A percentile compares a stretch with the other conserved stretches of the same genome.
Evolutionary conservation across 2,797 vertebrate species (phyloP).

Genomic region (Heteromormyrus szaboi): DNA sequence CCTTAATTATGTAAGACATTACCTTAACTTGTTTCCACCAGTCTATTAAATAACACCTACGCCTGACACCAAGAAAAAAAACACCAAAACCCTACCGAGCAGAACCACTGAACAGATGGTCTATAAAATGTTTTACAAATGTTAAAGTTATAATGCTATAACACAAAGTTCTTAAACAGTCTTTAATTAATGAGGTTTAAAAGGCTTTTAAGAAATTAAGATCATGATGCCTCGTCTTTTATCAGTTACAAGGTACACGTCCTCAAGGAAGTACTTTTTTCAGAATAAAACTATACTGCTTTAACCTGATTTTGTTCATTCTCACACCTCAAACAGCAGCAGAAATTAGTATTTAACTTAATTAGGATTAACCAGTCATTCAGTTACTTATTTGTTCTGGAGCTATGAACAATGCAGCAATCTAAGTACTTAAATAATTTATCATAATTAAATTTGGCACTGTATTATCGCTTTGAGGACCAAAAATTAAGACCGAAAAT

Average conservation of each 20-base stretch:
- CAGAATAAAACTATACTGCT: background rate
- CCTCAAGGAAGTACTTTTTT: background rate
- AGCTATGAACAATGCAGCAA: constrained; percentile 9
- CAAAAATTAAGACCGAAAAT: constrained; percentile 6
- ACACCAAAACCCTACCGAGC: background rate
- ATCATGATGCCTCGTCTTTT: background rate
- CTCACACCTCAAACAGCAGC: constrained; percentile 5
- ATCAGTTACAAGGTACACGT: background rate
- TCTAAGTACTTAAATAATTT: constrained; percentile 15
- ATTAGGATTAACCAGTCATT: constrained; percentile 13
- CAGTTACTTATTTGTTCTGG: constrained; percentile 12
- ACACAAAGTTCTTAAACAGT: background rate
- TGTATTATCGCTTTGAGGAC: background rate
- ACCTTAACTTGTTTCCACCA: background rate
- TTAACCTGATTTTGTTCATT: constrained; percentile 5
- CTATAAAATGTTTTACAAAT: constrained; percentile 11
- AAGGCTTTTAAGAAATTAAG: background rate
- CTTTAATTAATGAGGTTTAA: constrained; percentile 3
- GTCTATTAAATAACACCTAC: background rate
- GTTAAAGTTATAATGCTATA: constrained; percentile 2
- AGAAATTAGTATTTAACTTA: constrained; percentile 12
- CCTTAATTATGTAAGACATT: background rate
- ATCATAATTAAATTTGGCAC: constrained; percentile 12
- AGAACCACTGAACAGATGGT: constrained; percentile 4
- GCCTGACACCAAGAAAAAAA: background rate